These are phyloP conservation scores for Anastrepha obliqua DNA, from an alignment of 1,140 invertebrate species.

Conservation along the genomic window DNA sequence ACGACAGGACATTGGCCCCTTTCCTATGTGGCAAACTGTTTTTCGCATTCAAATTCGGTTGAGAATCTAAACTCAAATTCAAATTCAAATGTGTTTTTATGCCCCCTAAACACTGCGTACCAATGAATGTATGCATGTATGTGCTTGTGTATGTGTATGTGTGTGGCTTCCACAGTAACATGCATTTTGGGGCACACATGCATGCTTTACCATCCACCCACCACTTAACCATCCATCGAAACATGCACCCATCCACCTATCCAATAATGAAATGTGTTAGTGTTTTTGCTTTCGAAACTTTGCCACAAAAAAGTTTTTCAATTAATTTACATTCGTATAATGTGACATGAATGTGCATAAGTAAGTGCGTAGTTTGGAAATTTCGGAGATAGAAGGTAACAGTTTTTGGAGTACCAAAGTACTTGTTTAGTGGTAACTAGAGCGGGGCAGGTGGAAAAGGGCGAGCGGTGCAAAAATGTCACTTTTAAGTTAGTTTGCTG, in stretches of 20 bases:
- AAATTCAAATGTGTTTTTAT: conserved; percentile 43
- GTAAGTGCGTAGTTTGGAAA: conserved; percentile 15
- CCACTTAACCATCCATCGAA: neutral
- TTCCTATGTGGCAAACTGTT: neutral
- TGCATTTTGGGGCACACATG: too few relatives aligned
- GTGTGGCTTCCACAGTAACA: too few relatives aligned
- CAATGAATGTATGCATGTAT: neutral
- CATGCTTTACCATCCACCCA: neutral
- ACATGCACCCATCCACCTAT: neutral
- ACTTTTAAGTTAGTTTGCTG: conserved; percentile 30
- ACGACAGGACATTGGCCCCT: neutral
- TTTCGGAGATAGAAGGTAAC: conserved; percentile 12
- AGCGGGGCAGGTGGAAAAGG: neutral
- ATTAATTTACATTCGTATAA: conserved; percentile 52
- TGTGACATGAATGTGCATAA: conserved; percentile 52
- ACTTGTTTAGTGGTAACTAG: neutral
- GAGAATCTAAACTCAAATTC: conserved; percentile 27
- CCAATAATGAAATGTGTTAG: conserved; percentile 41
- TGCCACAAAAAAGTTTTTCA: conserved; percentile 52
- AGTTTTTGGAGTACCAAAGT: neutral
- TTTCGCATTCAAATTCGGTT: conserved; percentile 34
- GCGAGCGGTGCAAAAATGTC: neutral
- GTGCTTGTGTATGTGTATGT: too few relatives aligned
- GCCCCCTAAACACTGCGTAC: neutral
- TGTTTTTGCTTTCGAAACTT: conserved; percentile 2